Evolutionary conservation across 2,888 invertebrate species (phyloP), one percentile per base, ranked within the genome.

Genomic region (Deilephila porcellus): DNA sequence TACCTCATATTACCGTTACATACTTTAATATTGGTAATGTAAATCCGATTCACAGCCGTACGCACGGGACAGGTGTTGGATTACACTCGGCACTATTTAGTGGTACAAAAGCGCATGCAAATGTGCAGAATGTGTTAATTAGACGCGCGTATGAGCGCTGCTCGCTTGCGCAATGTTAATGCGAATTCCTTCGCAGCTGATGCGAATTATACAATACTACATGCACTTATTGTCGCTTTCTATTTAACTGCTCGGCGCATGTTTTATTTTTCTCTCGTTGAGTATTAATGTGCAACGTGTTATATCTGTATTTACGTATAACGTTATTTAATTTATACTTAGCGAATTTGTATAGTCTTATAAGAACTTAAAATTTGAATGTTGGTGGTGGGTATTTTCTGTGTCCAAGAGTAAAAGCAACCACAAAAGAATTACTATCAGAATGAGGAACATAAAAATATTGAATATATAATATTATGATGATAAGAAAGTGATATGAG

Each of bases 51-150:
- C 45, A 14, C 11, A 45, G 11, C 45, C 45, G 45, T 45, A 45
- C 11, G 11, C 11, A 45, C 45, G 11, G 45, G 45, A 11, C 45
- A 45, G 45, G 45, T 45, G 14, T 45, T 45, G 45, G 11, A 45
- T 14, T 45, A 14, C 11, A 11, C 45, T 45, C 11, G 1, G 45
- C 14, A 45, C 45, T 56, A n/a, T 56, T 56, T 17, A n/a, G 56
- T 56, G n/a, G n/a, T n/a, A n/a, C 56, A 56, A 56, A 56, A 56
- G n/a, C n/a, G 56, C 56, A 56, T 56, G 56, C n/a, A 56, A 56
- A 45, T 45, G 45, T 45, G 45, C 45, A 45, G 45, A 45, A 37
- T 37, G 37, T 37, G 37, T 11, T 45, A 45, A 45, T 45, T 11
- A 45, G 45, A 3, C 32, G 19, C 62, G 34, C 4, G 19, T 34